Evolutionary conservation across 2,888 invertebrate genomes (phyloP), one percentile per base, ranked within the genome.

Genomic region (Nycteola revayana): DNA sequence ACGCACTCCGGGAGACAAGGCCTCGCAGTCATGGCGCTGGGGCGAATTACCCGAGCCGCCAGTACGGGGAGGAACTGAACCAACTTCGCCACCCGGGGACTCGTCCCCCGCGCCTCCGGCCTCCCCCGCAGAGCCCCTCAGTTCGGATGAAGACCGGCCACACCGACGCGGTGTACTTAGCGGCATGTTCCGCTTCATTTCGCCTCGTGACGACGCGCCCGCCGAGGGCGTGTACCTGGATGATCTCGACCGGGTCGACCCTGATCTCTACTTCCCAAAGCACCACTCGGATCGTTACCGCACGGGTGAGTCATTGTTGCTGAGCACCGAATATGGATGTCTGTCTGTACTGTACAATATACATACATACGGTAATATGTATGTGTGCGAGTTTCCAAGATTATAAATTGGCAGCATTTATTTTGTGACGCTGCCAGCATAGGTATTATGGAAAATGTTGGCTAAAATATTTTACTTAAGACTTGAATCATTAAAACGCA

Each of bases 141-240:
- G 86, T 58, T 88, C 89, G 0, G 87, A 90, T 54, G 90, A 91
- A 49, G 90, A 90, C 45, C 68, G 85, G 6, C 70, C 79, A 9
- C 66, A 66, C 25, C 67, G 85, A 0, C 79, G 81, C 47, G 96
- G 96, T 23, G 95, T 96, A 91, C 90, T 97, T 46, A 94, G 95
- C 70, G 95, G 95, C 60, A 95, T 98, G 94, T 95, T 98, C 79
- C 95, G 95, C 52, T 98, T 98, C 80, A 98, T 98, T 94, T 68
- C 90, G 36, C 62, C 78, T 21, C 66, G 75, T 24, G 83, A 82
- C 28, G 68, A 69, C 61, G 90, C 90, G 11, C 91, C 91, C 63
- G 87, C 92, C 7, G 95, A 95, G 56, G 96, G 96, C 35, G 94
- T 98, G 51, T 98, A 98, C 80, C 90, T 98, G 39, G 97, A 97